Percentiles rank a stretch among this genome's conserved stretches.
Evolutionary conservation across 2,113 vertebrate species (phyloP).

Genomic region (Rhinoderma darwinii): DNA sequence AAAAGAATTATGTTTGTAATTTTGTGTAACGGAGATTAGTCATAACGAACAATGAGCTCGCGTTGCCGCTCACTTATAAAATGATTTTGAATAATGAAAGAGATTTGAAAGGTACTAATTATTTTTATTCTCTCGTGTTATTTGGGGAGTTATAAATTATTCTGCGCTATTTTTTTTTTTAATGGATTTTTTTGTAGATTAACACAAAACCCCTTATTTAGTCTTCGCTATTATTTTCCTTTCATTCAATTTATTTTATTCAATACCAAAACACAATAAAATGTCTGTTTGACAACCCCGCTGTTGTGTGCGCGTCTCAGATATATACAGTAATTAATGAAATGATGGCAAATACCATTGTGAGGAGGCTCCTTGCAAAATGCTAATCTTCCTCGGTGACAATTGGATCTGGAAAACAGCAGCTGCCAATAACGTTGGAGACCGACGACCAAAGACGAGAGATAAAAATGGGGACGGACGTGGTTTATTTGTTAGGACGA

Average conservation of each 20-base stretch:
- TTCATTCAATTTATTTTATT: slow-evolving; percentile 44
- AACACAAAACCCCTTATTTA: slow-evolving; percentile 52
- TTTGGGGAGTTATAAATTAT: slow-evolving; percentile 50
- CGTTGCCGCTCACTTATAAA: slow-evolving; percentile 36
- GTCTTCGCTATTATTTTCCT: slow-evolving; percentile 44
- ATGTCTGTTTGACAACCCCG: slow-evolving; percentile 13
- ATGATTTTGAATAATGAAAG: slow-evolving; percentile 44
- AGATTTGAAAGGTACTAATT: slow-evolving; percentile 56
- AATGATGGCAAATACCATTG: slow-evolving; percentile 36
- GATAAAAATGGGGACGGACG: background rate
- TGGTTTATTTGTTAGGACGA: background rate
- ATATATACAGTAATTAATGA: slow-evolving; percentile 17
- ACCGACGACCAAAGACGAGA: background rate
- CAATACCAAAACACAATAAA: slow-evolving; percentile 5
- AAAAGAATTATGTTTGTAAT: slow-evolving; percentile 46
- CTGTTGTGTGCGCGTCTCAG: background rate
- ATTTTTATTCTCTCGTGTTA: slow-evolving; percentile 46
- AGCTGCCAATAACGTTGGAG: background rate
- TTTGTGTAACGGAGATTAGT: slow-evolving; percentile 48
- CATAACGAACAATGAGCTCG: slow-evolving; percentile 41
- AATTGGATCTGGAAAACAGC: background rate
- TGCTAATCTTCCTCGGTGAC: background rate
- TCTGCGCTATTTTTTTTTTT: slow-evolving; percentile 28
- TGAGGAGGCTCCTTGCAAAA: background rate
- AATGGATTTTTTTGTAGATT: slow-evolving; percentile 58